phyloP scores from a whole-genome alignment of 2,113 vertebrate genomes.

The Todiramphus chloris region DNA sequence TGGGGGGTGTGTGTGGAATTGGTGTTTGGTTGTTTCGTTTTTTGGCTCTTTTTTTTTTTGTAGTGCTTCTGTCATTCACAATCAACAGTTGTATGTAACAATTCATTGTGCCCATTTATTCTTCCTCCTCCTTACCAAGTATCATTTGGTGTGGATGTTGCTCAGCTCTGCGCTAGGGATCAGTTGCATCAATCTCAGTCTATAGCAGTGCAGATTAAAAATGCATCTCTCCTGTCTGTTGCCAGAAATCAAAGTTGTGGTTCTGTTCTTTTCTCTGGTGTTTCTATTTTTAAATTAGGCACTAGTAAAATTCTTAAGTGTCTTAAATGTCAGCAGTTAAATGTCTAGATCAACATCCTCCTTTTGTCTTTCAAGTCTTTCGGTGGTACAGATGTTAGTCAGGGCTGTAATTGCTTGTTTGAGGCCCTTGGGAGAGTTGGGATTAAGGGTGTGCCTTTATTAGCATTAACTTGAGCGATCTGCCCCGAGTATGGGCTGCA shows the following conservation, averaged over 20 bases:
- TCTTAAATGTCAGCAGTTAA: neutral
- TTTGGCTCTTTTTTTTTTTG: neutral
- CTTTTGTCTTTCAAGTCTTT: neutral
- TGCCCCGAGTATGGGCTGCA: neutral
- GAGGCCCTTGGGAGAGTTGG: conserved; percentile 41
- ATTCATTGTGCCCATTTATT: neutral
- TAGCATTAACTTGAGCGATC: neutral
- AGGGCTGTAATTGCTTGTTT: neutral
- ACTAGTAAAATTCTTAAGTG: neutral
- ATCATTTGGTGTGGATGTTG: neutral
- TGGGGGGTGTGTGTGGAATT: neutral
- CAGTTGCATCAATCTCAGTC: neutral
- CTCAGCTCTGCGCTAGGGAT: neutral
- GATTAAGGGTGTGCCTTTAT: neutral
- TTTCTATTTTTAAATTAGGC: neutral
- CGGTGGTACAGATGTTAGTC: neutral
- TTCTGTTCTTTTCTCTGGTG: neutral
- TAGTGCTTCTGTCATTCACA: neutral
- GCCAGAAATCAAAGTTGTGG: neutral
- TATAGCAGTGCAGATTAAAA: neutral
- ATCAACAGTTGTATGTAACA: accelerated
- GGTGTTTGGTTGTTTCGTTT: neutral
- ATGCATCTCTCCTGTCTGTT: neutral
- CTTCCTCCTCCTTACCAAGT: neutral
- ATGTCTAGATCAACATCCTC: neutral